phyloP scores from a whole-genome alignment of 2,888 invertebrate genomes.

The Leptura quadrifasciata region DNA sequence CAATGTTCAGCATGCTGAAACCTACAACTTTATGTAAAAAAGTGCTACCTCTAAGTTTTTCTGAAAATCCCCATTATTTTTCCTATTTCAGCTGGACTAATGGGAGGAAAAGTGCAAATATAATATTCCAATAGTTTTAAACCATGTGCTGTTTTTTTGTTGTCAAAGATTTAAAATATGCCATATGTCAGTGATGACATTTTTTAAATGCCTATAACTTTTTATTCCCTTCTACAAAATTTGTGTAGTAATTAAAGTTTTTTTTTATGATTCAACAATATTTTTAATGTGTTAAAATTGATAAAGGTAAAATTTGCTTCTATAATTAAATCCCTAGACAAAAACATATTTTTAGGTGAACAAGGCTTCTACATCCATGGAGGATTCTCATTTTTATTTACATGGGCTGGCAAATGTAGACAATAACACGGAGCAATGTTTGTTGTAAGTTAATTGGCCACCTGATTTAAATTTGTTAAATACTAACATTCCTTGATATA shows the following conservation, averaged over 20 bases:
- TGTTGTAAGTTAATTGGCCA: conserved; percentile 39
- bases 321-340: neutral
- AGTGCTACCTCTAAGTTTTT: too few species aligned
- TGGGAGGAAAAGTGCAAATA: too few species aligned
- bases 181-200: neutral
- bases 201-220: neutral
- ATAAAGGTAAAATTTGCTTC: neutral
- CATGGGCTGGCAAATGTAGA: conserved; percentile 16
- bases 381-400: conserved; percentile 29
- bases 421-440: neutral
- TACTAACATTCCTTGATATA: neutral
- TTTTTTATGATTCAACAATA: neutral
- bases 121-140: neutral
- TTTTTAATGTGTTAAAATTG: neutral
- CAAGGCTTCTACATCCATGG: conserved; percentile 38
- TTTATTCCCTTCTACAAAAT: neutral
- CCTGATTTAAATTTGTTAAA: neutral
- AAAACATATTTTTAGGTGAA: conserved; percentile 28
- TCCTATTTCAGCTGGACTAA: too few species aligned
- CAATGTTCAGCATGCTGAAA: too few species aligned
- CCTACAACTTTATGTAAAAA: too few species aligned
- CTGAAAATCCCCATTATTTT: too few species aligned
- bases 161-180: neutral
- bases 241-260: neutral
- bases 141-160: conserved; percentile 5